Conservation (phyloP, 2,888 invertebrate genomes). For the Amphipoea oculea region DNA sequence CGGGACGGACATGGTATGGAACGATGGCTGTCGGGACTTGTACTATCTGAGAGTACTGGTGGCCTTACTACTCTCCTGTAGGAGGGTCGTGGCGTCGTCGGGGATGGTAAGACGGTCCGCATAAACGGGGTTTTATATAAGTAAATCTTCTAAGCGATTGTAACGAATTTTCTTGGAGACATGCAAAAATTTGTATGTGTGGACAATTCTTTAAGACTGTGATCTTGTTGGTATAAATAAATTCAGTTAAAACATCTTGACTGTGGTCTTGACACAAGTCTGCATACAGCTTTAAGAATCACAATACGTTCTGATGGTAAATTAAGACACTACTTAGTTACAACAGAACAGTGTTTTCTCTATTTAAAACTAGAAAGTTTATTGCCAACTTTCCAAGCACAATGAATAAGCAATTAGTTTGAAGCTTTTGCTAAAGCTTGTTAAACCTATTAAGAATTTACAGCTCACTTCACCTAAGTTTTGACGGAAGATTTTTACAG, state of each 20-base stretch:
- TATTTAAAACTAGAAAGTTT: conserved; percentile 50
- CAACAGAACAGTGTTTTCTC: conserved; percentile 36
- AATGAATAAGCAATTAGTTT: conserved; percentile 48
- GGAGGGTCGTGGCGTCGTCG: no score
- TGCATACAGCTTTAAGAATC: background rate
- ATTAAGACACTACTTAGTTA: conserved; percentile 29
- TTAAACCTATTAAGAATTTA: conserved; percentile 27
- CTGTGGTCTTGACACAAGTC: background rate
- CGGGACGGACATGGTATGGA: no score
- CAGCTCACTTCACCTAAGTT: background rate
- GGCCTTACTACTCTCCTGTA: no score
- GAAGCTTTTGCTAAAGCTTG: conserved; percentile 37
- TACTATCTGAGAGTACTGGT: no score
- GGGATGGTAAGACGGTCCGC: no score
- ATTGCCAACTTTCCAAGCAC: conserved; percentile 51
- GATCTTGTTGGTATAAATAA: background rate
- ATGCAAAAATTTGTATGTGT: background rate
- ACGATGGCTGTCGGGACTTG: no score
- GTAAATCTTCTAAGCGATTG: background rate
- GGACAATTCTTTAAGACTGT: background rate
- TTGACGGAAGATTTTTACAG: background rate
- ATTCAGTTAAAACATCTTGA: background rate
- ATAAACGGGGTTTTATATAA: background rate
- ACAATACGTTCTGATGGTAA: background rate
- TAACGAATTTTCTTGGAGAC: background rate